Evolutionary conservation across 2,888 invertebrate species (phyloP).

Genomic region (Fabriciana adippe): DNA sequence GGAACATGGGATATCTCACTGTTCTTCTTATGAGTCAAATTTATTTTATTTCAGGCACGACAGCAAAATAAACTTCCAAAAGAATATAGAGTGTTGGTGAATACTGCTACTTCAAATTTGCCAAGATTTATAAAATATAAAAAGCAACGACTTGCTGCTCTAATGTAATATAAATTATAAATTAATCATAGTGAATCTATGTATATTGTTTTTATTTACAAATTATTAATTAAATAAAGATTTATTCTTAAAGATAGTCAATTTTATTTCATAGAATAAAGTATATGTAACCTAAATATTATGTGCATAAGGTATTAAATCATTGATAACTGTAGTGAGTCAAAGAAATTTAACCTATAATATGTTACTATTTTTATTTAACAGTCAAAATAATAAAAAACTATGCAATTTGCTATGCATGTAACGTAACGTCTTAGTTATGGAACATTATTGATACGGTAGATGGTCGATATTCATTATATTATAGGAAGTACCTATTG

Average conservation of each 20-base stretch:
- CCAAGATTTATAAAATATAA: slow-evolving; percentile 88
- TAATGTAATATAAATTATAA: slow-evolving; percentile 42
- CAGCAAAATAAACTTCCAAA: slow-evolving; percentile 85
- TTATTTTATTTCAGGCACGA: slow-evolving; percentile 76
- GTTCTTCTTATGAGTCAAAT: too few relatives aligned
- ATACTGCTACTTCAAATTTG: slow-evolving; percentile 86
- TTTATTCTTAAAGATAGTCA: neutral
- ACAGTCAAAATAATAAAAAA: too few relatives aligned
- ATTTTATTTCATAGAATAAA: slow-evolving; percentile 22
- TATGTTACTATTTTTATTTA: too few relatives aligned
- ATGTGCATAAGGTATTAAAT: too few relatives aligned
- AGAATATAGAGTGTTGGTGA: slow-evolving; percentile 86
- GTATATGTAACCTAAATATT: neutral
- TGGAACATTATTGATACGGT: too few relatives aligned
- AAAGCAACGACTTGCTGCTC: slow-evolving; percentile 65
- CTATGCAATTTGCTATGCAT: too few relatives aligned
- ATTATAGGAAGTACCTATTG: too few relatives aligned
- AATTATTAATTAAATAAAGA: slow-evolving; percentile 19
- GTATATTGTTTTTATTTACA: slow-evolving; percentile 31
- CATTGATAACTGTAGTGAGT: too few relatives aligned
- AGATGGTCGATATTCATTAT: too few relatives aligned
- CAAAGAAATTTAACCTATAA: too few relatives aligned
- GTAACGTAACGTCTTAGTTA: too few relatives aligned
- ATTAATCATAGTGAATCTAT: slow-evolving; percentile 27
- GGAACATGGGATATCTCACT: too few relatives aligned